Evolutionary conservation across 2,888 invertebrate species (phyloP), one percentile per base, ranked within the genome.

Genomic region (Melinaea marsaeus): DNA sequence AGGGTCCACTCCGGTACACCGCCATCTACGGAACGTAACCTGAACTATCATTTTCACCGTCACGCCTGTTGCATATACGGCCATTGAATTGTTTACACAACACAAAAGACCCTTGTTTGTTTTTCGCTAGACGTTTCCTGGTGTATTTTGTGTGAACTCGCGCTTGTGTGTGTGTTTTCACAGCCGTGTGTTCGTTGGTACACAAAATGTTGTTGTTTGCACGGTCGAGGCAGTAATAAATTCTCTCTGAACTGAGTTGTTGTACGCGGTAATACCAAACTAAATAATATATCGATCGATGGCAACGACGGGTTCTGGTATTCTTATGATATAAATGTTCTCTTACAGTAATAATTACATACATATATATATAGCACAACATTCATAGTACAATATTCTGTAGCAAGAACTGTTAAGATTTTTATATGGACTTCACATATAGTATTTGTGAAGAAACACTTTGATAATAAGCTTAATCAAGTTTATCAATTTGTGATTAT

Each of bases 61-160:
- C 90, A 88, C 80, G 90, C 89, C 88, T 90, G 90, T 90, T 89
- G 90, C 90, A 61, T 60, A 86, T 87, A 85, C 86, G 81, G 77
- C 80, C 79, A 79, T 83, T 78, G 85, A 80, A 89, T 90, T 90
- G 90, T 90, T 90, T 90, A 90, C 88, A 86, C 87, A 90, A 88
- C 79, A 89, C 88, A 90, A 90, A 88, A 90, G 90, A 88, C 90
- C 90, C 90, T 84, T 90, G 90, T 90, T 90, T 90, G 90, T 89
- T 90, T 90, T 90, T 88, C 88, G 89, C 90, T 90, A 90, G 90
- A 90, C 90, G 88, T 90, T 90, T 90, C 90, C 90, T 90, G 90
- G 90, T 90, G 88, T 89, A 86, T 90, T 90, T 88, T 88, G 88
- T 89, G 85, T 88, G 87, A 82, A 67, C 66, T 60, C 60, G 62